Conservation (phyloP, 1,140 invertebrate species). For the Trichomalopsis sarcophagae region DNA sequence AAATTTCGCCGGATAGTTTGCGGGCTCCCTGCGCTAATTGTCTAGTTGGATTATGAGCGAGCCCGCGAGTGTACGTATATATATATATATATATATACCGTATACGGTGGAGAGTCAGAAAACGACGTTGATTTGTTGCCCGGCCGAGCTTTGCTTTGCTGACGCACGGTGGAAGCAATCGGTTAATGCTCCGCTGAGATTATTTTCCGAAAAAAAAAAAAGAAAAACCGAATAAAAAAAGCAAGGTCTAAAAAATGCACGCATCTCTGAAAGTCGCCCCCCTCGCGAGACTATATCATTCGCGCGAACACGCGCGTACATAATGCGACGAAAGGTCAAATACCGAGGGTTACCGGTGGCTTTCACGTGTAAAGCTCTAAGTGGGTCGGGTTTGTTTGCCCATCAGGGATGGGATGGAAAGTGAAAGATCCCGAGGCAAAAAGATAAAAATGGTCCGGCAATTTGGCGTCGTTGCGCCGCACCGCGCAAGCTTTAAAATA, state of each 20-base stretch:
- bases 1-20: neutral
- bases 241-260: neutral
- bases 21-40: neutral
- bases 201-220: neutral
- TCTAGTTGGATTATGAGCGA: slow-evolving; percentile 3
- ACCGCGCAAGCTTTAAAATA: too few species aligned
- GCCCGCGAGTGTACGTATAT: neutral
- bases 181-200: neutral
- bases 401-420: neutral
- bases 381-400: neutral
- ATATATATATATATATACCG: neutral
- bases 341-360: neutral
- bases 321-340: neutral
- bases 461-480: too few species aligned
- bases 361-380: neutral
- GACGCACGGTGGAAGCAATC: neutral
- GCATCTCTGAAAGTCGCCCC: neutral
- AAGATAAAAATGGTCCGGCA: neutral
- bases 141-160: neutral
- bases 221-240: neutral
- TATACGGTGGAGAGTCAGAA: neutral
- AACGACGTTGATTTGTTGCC: neutral
- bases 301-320: neutral
- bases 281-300: neutral
- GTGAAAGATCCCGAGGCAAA: neutral